Evolutionary conservation across 2,113 vertebrate genomes (phyloP).

Genomic region (Hypanus sabinus): DNA sequence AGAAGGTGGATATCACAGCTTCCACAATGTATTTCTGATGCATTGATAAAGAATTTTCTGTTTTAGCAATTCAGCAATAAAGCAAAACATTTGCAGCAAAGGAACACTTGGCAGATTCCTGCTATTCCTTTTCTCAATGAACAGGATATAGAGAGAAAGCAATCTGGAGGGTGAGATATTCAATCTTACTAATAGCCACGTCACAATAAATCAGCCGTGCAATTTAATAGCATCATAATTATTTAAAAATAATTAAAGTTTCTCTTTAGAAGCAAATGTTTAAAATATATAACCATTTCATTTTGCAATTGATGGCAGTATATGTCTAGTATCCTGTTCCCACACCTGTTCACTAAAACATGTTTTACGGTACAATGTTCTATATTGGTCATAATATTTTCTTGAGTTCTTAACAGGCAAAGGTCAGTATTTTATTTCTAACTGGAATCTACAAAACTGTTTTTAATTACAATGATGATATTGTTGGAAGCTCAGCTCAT

Average conservation of each 20-base stretch:
- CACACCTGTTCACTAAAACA: not conserved
- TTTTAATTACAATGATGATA: not conserved
- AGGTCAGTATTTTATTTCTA: not conserved
- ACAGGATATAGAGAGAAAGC: not conserved
- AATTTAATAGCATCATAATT: not conserved
- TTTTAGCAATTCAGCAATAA: conserved; percentile 11
- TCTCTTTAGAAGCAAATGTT: not conserved
- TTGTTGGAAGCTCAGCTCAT: conserved; percentile 5
- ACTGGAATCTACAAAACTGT: not conserved
- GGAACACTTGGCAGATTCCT: not conserved
- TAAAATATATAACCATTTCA: not conserved
- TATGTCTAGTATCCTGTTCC: not conserved
- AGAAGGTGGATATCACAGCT: not conserved
- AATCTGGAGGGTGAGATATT: not conserved
- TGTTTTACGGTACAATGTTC: not conserved
- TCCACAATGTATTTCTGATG: not conserved
- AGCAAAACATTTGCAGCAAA: not conserved
- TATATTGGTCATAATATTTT: not conserved
- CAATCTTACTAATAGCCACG: not conserved
- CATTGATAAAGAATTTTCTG: conserved; percentile 1
- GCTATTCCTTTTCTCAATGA: not conserved
- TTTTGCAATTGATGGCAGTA: not conserved
- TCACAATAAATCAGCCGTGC: not conserved
- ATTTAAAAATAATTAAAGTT: not conserved
- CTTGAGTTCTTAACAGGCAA: not conserved